A percentile compares a stretch with the other conserved stretches of the same genome.
These are phyloP conservation scores for Cryptotis parvus DNA, from an alignment of 2,113 vertebrate species.

Conservation along the genomic window DNA sequence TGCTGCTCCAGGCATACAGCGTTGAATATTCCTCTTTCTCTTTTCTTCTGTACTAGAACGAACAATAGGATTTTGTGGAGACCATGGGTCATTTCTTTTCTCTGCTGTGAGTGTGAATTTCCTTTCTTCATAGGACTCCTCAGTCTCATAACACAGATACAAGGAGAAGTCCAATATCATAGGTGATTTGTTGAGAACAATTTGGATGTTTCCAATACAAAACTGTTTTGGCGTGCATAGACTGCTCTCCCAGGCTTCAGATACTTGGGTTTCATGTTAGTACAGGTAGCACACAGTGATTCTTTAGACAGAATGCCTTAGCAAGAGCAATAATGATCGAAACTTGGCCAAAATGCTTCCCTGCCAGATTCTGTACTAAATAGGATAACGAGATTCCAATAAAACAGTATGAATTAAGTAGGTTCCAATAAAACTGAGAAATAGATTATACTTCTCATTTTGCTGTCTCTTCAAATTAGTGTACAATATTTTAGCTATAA, in stretches of 20 bases:
- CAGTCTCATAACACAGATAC: background rate
- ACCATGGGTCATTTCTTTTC: background rate
- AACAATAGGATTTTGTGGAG: background rate
- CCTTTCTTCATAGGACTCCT: background rate
- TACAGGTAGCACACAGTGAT: conserved; percentile 21
- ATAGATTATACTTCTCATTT: conserved; percentile 36
- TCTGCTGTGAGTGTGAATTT: background rate
- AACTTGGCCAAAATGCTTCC: conserved; percentile 13
- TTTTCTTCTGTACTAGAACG: background rate
- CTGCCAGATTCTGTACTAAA: conserved; percentile 45
- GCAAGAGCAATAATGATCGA: conserved; percentile 24
- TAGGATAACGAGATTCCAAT: conserved; percentile 46
- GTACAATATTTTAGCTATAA: conserved; percentile 47
- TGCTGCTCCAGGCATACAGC: background rate
- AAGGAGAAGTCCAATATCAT: background rate
- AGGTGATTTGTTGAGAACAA: background rate
- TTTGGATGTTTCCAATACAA: background rate
- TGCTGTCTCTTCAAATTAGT: conserved; percentile 54
- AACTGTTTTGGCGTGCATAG: background rate
- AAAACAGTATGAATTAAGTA: conserved; percentile 41
- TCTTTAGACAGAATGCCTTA: conserved; percentile 11
- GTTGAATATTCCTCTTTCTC: background rate
- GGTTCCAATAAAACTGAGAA: conserved; percentile 19
- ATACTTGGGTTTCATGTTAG: conserved; percentile 37
- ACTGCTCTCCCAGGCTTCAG: background rate